phyloP scores from a whole-genome alignment of 2,888 invertebrate species.

The Cerceris ruficornis region DNA sequence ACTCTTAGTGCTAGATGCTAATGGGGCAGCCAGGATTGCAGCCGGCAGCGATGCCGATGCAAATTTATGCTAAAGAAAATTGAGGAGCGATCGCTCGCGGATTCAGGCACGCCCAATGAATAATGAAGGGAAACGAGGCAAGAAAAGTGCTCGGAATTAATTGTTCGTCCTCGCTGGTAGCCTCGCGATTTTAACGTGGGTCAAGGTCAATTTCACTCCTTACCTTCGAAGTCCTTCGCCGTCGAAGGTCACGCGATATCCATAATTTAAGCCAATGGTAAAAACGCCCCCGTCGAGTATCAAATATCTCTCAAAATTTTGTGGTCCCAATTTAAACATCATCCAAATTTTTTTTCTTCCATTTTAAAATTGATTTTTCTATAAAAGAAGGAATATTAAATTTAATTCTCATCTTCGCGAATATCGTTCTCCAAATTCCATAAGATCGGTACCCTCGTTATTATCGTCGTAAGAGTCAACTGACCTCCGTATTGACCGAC shows the following conservation, averaged over 20 bases:
- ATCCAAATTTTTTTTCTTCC: background rate
- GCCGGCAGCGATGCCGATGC: constrained; percentile 60
- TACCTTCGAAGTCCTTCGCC: background rate
- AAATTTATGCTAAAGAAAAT: constrained; percentile 72
- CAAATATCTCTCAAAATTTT: background rate
- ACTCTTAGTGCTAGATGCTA: constrained; percentile 53
- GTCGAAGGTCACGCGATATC: background rate
- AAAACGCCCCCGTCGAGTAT: no score
- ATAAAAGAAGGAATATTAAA: no score
- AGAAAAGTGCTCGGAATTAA: constrained; percentile 39
- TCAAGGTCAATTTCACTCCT: constrained; percentile 28
- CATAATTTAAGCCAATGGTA: no score
- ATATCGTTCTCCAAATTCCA: constrained; percentile 19
- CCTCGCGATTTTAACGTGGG: constrained; percentile 17
- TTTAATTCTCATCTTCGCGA: constrained; percentile 2
- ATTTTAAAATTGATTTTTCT: background rate
- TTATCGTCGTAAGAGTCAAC: constrained; percentile 30
- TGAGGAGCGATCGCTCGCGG: constrained; percentile 62
- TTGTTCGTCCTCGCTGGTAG: constrained; percentile 21
- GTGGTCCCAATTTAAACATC: constrained; percentile 8
- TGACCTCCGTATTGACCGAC: constrained; percentile 35
- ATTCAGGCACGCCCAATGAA: constrained; percentile 56
- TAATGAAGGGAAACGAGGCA: constrained; percentile 46
- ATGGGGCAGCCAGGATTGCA: constrained; percentile 55
- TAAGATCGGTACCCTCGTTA: constrained; percentile 34